Conservation (phyloP, 2,797 vertebrate genomes). For the Parotocinclus haroldoi region DNA sequence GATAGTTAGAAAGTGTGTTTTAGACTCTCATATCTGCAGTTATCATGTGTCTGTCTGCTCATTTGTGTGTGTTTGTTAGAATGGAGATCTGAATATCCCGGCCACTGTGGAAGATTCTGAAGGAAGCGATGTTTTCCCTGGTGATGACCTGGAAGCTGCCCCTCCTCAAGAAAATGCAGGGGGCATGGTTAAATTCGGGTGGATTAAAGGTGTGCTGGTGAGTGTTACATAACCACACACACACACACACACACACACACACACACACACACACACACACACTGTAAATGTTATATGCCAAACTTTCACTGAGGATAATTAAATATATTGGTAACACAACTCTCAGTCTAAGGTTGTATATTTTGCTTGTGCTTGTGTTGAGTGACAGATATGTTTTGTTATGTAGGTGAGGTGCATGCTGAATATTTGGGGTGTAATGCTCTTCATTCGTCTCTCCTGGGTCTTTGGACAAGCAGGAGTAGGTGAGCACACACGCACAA, state of each 20-base stretch:
- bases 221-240: constrained; percentile 55
- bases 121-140: constrained; percentile 70
- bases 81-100: constrained; percentile 59
- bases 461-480: constrained; percentile 96
- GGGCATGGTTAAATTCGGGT: constrained; percentile 86
- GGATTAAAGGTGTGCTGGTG: constrained; percentile 98
- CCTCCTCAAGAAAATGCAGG: constrained; percentile 60
- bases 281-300: neutral
- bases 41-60: neutral
- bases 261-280: no score
- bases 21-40: no score
- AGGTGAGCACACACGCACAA: constrained; percentile 66
- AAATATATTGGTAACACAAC: no score
- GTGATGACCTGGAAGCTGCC: constrained; percentile 75
- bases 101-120: constrained; percentile 71
- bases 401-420: constrained; percentile 95
- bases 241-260: neutral
- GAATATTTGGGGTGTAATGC: constrained; percentile 99
- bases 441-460: constrained; percentile 98
- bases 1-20: no score
- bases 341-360: no score
- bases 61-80: constrained; percentile 52
- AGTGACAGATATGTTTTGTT: constrained; percentile 7
- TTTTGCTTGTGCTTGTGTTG: constrained; percentile 17
- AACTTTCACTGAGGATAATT: no score